phyloP scores from a whole-genome alignment of 53 echinoderm and acorn worm genomes.

The Astropecten irregularis region DNA sequence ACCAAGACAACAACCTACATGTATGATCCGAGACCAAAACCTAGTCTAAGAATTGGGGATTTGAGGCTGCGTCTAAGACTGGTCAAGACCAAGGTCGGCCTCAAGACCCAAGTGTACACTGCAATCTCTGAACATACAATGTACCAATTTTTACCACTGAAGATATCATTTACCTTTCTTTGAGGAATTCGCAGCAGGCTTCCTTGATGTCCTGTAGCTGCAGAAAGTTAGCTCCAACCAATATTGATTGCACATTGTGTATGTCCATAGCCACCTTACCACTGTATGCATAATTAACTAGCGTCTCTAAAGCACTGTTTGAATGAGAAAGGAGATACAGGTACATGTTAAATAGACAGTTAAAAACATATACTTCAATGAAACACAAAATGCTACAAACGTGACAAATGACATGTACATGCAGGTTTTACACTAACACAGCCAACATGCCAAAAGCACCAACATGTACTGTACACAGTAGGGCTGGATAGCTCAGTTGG shows the following conservation, averaged over 20 bases:
- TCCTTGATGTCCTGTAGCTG: slow-evolving; percentile 94
- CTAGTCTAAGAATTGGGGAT: too few species aligned
- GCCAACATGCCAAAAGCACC: too few species aligned
- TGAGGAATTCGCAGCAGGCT: slow-evolving; percentile 93
- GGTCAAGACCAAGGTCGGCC: too few species aligned
- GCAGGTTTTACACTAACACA: too few species aligned
- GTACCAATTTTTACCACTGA: too few species aligned
- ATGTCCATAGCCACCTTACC: slow-evolving; percentile 82
- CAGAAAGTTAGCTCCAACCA: slow-evolving; percentile 94
- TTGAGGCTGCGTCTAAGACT: too few species aligned
- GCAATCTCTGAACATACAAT: too few species aligned
- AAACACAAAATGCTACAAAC: background rate
- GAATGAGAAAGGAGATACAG: background rate
- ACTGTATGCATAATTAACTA: slow-evolving; percentile 97
- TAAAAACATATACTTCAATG: background rate
- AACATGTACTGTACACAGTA: too few species aligned
- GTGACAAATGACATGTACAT: background rate
- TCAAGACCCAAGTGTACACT: too few species aligned
- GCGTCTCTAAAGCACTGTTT: slow-evolving; percentile 84
- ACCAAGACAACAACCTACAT: too few species aligned
- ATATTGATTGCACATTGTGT: slow-evolving; percentile 88
- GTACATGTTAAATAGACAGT: background rate
- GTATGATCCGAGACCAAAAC: too few species aligned
- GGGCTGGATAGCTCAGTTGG: too few species aligned
- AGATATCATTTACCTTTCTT: slow-evolving; percentile 85